Evolutionary conservation across 2,888 invertebrate genomes (phyloP).

Genomic region (Pegoplata infirma): DNA sequence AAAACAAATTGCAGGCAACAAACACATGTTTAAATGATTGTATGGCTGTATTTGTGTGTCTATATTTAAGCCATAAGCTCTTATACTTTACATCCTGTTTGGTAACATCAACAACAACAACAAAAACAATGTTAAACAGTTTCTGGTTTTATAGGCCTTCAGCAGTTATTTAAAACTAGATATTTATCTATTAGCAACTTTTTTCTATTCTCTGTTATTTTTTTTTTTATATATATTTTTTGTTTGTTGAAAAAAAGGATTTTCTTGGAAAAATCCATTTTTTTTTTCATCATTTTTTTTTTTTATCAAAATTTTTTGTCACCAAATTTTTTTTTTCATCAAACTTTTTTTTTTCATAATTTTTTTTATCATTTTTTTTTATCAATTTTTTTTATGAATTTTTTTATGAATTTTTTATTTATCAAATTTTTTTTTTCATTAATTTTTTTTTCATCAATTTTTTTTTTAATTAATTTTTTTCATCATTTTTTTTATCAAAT

Average conservation of each 20-base stretch:
- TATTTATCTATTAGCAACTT: conserved; percentile 30
- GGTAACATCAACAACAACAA: conserved; percentile 12
- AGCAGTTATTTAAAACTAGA: conserved; percentile 42
- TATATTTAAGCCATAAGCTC: conserved; percentile 18
- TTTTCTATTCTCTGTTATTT: background rate
- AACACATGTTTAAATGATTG: conserved; percentile 16
- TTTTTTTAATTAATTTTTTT: too few relatives aligned
- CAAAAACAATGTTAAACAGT: conserved; percentile 22
- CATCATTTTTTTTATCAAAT: too few relatives aligned
- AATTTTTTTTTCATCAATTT: too few relatives aligned
- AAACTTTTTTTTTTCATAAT: conserved; percentile 26
- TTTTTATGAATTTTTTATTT: too few relatives aligned
- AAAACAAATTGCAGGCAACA: conserved; percentile 46
- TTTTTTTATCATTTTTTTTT: too few relatives aligned
- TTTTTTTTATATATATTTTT: background rate
- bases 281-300: too few relatives aligned
- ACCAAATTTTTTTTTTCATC: conserved; percentile 36
- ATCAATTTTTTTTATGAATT: too few relatives aligned
- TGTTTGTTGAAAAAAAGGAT: background rate
- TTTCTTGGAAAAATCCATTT: conserved; percentile 21
- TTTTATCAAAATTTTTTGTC: too few relatives aligned
- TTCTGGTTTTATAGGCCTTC: conserved; percentile 37
- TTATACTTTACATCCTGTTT: conserved; percentile 40
- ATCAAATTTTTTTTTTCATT: too few relatives aligned
- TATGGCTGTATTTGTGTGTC: background rate